A percentile compares a stretch with the other conserved stretches of the same genome.
Evolutionary conservation across 2,888 invertebrate genomes (phyloP).

Genomic region (Zonitis immaculata): DNA sequence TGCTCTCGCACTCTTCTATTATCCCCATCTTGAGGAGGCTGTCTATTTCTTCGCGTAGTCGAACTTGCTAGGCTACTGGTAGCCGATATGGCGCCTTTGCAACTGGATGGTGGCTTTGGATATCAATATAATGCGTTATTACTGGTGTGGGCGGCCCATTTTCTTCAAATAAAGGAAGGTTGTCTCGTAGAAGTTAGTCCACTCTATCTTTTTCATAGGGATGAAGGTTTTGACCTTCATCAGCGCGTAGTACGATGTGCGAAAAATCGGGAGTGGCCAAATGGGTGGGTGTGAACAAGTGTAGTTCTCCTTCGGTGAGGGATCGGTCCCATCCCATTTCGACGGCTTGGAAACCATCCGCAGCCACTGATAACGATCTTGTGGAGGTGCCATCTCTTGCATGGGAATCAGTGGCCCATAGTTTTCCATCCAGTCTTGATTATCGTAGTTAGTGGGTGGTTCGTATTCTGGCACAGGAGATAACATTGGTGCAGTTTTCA

Average conservation of each 20-base stretch:
- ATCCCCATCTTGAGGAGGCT: too few relatives aligned
- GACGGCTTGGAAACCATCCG: not conserved
- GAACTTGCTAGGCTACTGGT: not conserved
- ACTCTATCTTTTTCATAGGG: not conserved
- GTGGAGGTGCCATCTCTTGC: not conserved
- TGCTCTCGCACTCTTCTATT: constrained; percentile 12
- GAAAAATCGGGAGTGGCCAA: not conserved
- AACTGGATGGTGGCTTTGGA: constrained; percentile 2
- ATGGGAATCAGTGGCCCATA: not conserved
- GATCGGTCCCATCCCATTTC: not conserved
- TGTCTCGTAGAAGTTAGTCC: not conserved
- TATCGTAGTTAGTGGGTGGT: not conserved
- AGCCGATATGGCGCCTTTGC: constrained; percentile 1
- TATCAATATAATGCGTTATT: constrained; percentile 1
- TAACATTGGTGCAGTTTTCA: not conserved
- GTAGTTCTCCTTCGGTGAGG: not conserved
- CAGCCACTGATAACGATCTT: not conserved
- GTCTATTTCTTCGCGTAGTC: not conserved
- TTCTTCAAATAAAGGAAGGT: not conserved
- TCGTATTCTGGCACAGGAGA: not conserved
- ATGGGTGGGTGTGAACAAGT: not conserved
- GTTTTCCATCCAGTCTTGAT: too few relatives aligned
- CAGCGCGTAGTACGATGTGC: not conserved
- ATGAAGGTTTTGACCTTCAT: not conserved
- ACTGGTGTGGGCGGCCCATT: constrained; percentile 3